Base-by-base conservation (phyloP, 1,140 invertebrate genomes). In the Eumeta japonica region DNA sequence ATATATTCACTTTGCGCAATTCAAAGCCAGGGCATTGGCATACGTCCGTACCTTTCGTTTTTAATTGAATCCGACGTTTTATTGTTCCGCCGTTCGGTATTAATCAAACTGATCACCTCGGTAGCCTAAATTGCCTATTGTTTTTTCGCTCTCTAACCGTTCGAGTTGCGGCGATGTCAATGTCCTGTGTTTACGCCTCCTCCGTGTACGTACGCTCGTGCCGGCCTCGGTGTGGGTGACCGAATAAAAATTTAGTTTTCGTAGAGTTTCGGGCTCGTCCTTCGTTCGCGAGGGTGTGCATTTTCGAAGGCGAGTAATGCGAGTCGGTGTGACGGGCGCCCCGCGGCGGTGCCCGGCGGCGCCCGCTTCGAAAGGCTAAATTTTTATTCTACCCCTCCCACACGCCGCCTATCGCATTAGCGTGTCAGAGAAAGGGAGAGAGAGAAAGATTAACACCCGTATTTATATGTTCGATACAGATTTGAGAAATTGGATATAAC, bases 401-500 rank as follows among this genome's bases (percentile, higher is more conserved):
- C n/a, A n/a, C n/a, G n/a, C n/a, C n/a, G n/a, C n/a, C n/a, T n/a
- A n/a, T n/a, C n/a, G n/a, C n/a, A n/a, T n/a, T n/a, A n/a, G n/a
- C n/a, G n/a, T n/a, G n/a, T n/a, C n/a, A n/a, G n/a, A n/a, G n/a
- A n/a, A n/a, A n/a, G n/a, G n/a, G n/a, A n/a, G n/a, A 7, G 5
- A 7, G 15, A 9, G 5, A 34, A 34, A 35, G 27, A 28, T 65
- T 74, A 74, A 74, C 70, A 70, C 31, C 34, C 28, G 57, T 52
- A 64, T 72, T 76, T 75, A 67, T n/a, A n/a, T 77, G 75, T 75
- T 66, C 63, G 64, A 68, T 75, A 66, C 75, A 97, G 95, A 88
- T 98, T 98, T 85, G 95, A 98, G 81, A 98, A 98, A 82, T 82
- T 98, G 76, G 95, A 98, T 81, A 98, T 98, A 59, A 98, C 94